Base-by-base conservation (phyloP, 1,140 invertebrate genomes). In the Tenebrio molitor region DNA sequence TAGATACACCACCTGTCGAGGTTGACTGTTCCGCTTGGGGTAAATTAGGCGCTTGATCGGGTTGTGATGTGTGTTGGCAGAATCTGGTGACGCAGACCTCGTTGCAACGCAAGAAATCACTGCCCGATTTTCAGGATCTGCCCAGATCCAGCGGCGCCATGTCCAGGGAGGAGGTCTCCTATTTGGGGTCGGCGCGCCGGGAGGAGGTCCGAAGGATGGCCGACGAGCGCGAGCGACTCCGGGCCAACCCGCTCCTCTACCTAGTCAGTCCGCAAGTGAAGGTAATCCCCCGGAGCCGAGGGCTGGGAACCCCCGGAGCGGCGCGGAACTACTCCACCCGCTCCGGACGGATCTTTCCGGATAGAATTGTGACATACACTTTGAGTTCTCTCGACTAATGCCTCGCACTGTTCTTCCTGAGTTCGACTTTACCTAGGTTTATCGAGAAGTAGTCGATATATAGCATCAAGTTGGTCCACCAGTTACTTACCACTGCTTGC, bases 261-360 rank as follows among this genome's bases (percentile, higher is more conserved):
- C 87, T 98, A 83, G 91, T 95, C 90, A 97, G 95, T 92, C 96
- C 96, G 78, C 92, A 95, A 88, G 93, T 99, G 77, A 97, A 97
- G 94, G 97, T 99, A 87, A 88, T 86, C 85, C 19, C 44, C 10
- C 5, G 39, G 7, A n/a, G 36, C 7, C 7, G 7, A 7, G 12
- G 36, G 36, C 36, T 0, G 29, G 29, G 29, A 33, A 33, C 29
- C 29, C 4, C 4, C 10, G 29, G 29, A 33, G 4, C 29, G 29
- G 10, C 4, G 4, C 29, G 29, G 29, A 33, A 33, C n/a, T n/a
- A n/a, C n/a, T n/a, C n/a, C n/a, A n/a, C n/a, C n/a, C 29, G 29
- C 29, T 33, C 4, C 29, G 4, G 29, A 33, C 10, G 10, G 4
- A 3, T 39, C 36, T 39, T 12, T 8, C 5, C 12, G 5, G 12